These are phyloP conservation scores for Actenoides hombroni DNA, from an alignment of 2,113 vertebrate genomes.

Conservation along the genomic window DNA sequence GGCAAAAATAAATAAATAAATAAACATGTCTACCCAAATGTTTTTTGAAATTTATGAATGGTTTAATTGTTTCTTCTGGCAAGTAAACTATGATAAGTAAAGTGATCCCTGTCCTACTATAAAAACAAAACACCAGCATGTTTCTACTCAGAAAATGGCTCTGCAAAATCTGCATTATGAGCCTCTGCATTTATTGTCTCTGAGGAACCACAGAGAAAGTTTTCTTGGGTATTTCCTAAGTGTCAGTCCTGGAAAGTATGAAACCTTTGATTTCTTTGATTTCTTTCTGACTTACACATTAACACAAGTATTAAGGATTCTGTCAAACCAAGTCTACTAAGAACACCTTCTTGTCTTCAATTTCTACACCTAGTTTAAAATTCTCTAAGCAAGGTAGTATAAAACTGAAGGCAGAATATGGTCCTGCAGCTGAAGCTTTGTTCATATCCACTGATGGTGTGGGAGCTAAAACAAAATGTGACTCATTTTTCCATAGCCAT, in stretches of 20 bases:
- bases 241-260: not conserved
- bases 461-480: not conserved
- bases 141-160: not conserved
- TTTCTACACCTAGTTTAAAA: not conserved
- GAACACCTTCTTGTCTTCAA: not conserved
- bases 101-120: not conserved
- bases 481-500: not conserved
- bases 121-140: not conserved
- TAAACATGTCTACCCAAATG: not conserved
- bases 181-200: not conserved
- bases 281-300: not conserved
- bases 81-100: not conserved
- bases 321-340: not conserved
- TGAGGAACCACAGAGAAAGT: not conserved
- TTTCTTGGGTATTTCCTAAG: slow-evolving; percentile 14
- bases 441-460: not conserved
- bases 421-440: not conserved
- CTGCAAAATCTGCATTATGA: slow-evolving; percentile 3
- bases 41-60: not conserved
- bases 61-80: not conserved
- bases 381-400: not conserved
- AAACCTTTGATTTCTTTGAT: not conserved
- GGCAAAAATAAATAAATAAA: not conserved
- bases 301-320: not conserved
- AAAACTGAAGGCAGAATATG: not conserved